These are phyloP conservation scores for Drosophila gaucha DNA, from an alignment of 2,888 invertebrate species.

Conservation along the genomic window DNA sequence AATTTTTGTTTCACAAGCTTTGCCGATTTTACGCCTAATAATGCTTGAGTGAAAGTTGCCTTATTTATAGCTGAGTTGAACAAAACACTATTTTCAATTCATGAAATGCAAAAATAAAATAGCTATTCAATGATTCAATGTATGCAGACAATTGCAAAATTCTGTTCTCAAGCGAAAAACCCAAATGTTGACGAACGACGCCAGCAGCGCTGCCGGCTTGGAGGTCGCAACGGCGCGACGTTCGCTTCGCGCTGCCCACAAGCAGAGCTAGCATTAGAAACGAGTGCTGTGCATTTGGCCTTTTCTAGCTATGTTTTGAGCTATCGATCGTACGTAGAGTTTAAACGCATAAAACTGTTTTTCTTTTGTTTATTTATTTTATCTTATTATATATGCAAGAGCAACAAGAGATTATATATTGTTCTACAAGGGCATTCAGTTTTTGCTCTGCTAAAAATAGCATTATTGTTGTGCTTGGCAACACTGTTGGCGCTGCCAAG, in stretches of 20 bases:
- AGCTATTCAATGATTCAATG: slow-evolving; percentile 29
- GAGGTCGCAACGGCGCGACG: slow-evolving; percentile 58
- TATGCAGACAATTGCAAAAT: slow-evolving; percentile 28
- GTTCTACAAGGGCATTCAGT: not conserved
- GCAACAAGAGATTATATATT: not conserved
- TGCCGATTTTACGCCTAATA: slow-evolving; percentile 34
- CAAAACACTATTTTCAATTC: slow-evolving; percentile 15
- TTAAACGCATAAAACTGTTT: not conserved
- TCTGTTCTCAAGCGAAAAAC: slow-evolving; percentile 26
- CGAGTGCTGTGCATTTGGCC: slow-evolving; percentile 22
- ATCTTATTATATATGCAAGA: not conserved
- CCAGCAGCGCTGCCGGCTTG: slow-evolving; percentile 52
- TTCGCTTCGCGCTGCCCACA: slow-evolving; percentile 37
- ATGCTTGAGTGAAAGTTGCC: slow-evolving; percentile 46
- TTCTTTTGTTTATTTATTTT: not conserved
- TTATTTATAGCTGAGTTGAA: slow-evolving; percentile 36
- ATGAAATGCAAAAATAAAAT: slow-evolving; percentile 24
- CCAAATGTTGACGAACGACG: slow-evolving; percentile 67
- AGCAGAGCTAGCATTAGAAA: slow-evolving; percentile 26
- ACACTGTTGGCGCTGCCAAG: slow-evolving; percentile 12
- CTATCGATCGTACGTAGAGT: no score
- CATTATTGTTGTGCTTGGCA: slow-evolving; percentile 11
- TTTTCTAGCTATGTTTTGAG: not conserved
- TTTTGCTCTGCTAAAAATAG: slow-evolving; percentile 16
- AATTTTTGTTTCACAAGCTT: slow-evolving; percentile 39